Evolutionary conservation across 2,113 vertebrate genomes (phyloP), one percentile per base, ranked within the genome.

Genomic region (Myiagra hebetior): DNA sequence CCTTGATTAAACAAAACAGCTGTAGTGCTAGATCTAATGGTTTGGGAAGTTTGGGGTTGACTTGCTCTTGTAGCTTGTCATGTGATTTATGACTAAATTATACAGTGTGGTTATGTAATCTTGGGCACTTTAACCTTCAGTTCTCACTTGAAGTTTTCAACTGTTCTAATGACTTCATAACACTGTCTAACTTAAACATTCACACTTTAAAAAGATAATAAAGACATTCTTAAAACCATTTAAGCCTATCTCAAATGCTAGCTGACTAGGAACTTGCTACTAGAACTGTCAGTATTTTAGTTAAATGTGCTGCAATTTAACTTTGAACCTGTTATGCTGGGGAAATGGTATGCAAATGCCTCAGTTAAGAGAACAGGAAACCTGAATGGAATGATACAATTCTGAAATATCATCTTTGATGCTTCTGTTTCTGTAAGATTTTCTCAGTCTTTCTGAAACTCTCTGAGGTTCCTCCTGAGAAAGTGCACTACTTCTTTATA

Each of bases 291-390:
- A 76, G 42, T 76, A n/a, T 76, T 89, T 52, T 49, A 56, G 44
- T 87, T 91, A 87, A 93, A 91, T 70, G 46, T 79, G 62, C 75
- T 86, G 79, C 91, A 84, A 68, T 96, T 93, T 92, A 95, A 81
- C 80, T 62, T 94, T 72, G 65, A 95, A 67, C 47, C 18, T 69
- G 3, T 91, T 90, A 52, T 86, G 28, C 78, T 74, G n/a, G 69
- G 60, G 76, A 92, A 87, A 63, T 69, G 6, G 12, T 62, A 87
- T 67, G 64, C 33, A 65, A 87, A 63, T 87, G 22, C n/a, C 26
- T 85, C 47, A n/a, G 53, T 4, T 75, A 64, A 74, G 55, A 33
- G 77, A 92, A 76, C 14, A 41, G 68, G 82, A 91, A 91, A 73
- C 17, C 27, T 89, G 86, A 95, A 91, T 56, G 50, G 50, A 60